Conservation (phyloP, 1,140 invertebrate genomes). For the Scaptomyza montana region DNA sequence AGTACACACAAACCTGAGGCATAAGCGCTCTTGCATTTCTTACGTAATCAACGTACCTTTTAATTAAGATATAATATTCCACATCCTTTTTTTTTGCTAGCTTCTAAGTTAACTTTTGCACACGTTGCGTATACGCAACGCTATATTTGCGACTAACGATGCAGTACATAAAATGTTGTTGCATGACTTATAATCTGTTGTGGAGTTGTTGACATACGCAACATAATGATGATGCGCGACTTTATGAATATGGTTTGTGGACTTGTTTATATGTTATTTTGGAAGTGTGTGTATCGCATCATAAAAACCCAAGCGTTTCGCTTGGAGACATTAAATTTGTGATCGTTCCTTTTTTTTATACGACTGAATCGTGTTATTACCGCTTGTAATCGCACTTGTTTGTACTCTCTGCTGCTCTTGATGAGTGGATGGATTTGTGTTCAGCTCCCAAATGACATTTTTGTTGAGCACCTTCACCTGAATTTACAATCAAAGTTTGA, state of each 20-base stretch:
- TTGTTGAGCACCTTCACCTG: not conserved
- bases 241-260: slow-evolving; percentile 64
- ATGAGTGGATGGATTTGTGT: slow-evolving; percentile 34
- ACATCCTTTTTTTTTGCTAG: not conserved
- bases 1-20: slow-evolving; percentile 29
- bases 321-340: slow-evolving; percentile 66
- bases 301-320: slow-evolving; percentile 69
- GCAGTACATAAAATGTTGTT: slow-evolving; percentile 74
- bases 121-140: slow-evolving; percentile 57
- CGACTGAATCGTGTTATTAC: slow-evolving; percentile 76
- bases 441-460: slow-evolving; percentile 10
- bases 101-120: slow-evolving; percentile 6
- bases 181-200: slow-evolving; percentile 76
- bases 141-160: slow-evolving; percentile 30
- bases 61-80: slow-evolving; percentile 67
- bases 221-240: slow-evolving; percentile 66
- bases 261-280: slow-evolving; percentile 21
- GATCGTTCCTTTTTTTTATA: slow-evolving; percentile 62
- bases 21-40: slow-evolving; percentile 40
- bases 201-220: slow-evolving; percentile 66
- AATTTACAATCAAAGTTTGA: slow-evolving; percentile 25
- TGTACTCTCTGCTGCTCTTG: slow-evolving; percentile 16
- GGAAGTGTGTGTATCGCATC: slow-evolving; percentile 15
- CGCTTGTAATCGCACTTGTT: slow-evolving; percentile 60
- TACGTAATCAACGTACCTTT: slow-evolving; percentile 58